These are phyloP conservation scores for Daphoenositta chrysoptera DNA, from an alignment of 2,113 vertebrate species.

Conservation along the genomic window DNA sequence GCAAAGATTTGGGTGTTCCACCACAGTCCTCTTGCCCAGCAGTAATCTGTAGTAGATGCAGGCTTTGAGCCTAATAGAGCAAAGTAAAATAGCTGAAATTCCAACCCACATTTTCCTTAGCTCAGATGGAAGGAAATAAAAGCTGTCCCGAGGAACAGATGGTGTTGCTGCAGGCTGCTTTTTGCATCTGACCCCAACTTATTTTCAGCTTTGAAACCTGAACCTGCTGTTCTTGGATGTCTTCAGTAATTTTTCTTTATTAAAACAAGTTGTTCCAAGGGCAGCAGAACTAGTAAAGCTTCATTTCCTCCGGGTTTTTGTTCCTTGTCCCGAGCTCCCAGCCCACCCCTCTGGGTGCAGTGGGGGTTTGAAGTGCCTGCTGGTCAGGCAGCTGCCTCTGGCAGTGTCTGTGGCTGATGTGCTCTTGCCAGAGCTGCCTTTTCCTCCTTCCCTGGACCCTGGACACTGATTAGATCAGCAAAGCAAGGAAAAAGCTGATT, in stretches of 20 bases:
- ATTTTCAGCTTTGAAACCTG: slow-evolving; percentile 68
- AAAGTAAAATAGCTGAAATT: slow-evolving; percentile 64
- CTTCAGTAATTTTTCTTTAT: slow-evolving; percentile 53
- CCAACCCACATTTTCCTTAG: slow-evolving; percentile 58
- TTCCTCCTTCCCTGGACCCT: neutral
- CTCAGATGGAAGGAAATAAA: slow-evolving; percentile 67
- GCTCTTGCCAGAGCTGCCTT: neutral
- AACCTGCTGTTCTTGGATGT: slow-evolving; percentile 59
- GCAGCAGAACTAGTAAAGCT: slow-evolving; percentile 46
- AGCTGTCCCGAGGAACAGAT: slow-evolving; percentile 55
- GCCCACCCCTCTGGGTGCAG: neutral
- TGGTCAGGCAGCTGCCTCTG: neutral
- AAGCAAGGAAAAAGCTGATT: neutral
- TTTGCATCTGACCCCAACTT: slow-evolving; percentile 61
- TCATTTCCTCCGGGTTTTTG: slow-evolving; percentile 31
- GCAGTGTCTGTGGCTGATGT: neutral
- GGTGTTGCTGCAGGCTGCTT: slow-evolving; percentile 63
- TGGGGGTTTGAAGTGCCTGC: neutral
- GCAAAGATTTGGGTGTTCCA: slow-evolving; percentile 5
- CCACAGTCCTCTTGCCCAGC: neutral
- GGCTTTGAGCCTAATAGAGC: slow-evolving; percentile 58
- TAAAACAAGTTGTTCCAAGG: slow-evolving; percentile 56
- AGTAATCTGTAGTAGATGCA: slow-evolving; percentile 43
- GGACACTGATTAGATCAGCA: neutral
- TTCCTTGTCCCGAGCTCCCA: neutral